These are phyloP conservation scores for Camptogramma bilineatum DNA, from an alignment of 2,888 invertebrate genomes.

Conservation along the genomic window DNA sequence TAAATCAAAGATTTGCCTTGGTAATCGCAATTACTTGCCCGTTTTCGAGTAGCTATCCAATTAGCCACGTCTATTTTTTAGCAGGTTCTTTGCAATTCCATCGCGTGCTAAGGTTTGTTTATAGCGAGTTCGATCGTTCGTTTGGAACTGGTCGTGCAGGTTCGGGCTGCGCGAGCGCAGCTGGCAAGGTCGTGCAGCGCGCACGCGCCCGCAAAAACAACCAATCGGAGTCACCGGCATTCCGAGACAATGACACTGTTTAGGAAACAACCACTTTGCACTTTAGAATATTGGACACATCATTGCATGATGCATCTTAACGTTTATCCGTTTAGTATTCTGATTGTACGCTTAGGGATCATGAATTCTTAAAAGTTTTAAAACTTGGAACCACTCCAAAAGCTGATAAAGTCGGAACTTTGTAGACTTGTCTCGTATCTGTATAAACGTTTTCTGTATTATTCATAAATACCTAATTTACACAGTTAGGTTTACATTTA, in stretches of 20 bases:
- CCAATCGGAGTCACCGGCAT: slow-evolving; percentile 64
- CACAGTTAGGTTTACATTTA: background rate
- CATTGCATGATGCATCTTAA: slow-evolving; percentile 25
- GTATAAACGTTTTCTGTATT: background rate
- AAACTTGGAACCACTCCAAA: slow-evolving; percentile 48
- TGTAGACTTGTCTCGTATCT: slow-evolving; percentile 8
- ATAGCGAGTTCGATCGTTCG: slow-evolving; percentile 56
- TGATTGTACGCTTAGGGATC: slow-evolving; percentile 31
- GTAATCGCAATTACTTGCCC: slow-evolving; percentile 27
- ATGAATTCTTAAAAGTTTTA: slow-evolving; percentile 44
- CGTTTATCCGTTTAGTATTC: slow-evolving; percentile 15
- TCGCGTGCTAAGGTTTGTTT: slow-evolving; percentile 79
- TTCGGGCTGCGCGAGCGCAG: slow-evolving; percentile 67
- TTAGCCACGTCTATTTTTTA: slow-evolving; percentile 39
- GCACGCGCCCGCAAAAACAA: slow-evolving; percentile 72
- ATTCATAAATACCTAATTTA: background rate
- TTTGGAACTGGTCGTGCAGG: slow-evolving; percentile 73
- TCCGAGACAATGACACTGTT: slow-evolving; percentile 64
- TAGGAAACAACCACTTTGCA: slow-evolving; percentile 49
- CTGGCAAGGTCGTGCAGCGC: slow-evolving; percentile 78
- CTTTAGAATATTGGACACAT: slow-evolving; percentile 6
- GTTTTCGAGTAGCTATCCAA: slow-evolving; percentile 32
- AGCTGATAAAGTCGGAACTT: slow-evolving; percentile 28
- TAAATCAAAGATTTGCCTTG: slow-evolving; percentile 17
- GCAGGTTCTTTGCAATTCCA: slow-evolving; percentile 56